Base-by-base conservation (phyloP, 2,113 vertebrate genomes). In the Colistium nudipinnis region DNA sequence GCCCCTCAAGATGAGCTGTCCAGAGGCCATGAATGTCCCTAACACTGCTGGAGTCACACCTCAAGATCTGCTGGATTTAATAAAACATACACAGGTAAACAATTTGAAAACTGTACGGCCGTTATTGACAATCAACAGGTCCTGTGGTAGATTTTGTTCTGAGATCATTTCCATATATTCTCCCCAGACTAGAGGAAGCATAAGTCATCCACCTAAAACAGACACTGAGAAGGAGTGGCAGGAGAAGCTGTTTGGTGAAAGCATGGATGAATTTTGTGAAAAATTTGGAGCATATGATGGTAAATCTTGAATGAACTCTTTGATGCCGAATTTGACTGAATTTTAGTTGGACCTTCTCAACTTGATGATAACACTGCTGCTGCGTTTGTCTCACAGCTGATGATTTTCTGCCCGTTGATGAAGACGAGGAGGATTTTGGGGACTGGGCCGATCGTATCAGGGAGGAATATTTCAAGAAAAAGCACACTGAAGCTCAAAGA, bases 381-480 rank as follows among this genome's bases (percentile, higher is more conserved):
- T 51, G 22, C 17, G 2, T 69, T 67, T 65, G 4, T 33, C 45
- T 64, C 49, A 69, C 82, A 87, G 80, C 81, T 80, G 95, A 93
- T 41, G 92, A 95, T 22, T 84, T 90, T 25, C 80, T 89, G n/a
- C 51, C 63, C 0, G 62, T 91, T 0, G 80, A 91, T 5, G 92
- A 90, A 0, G 94, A 95, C 0, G 89, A 93, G 0, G 92, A 94
- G 65, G 93, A 94, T 62, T 97, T 92, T 30, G 94, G 92, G 0
- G 89, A 90, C 70, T 96, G 96, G 96, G 91, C 93, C 0, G 93
- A 96, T 10, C 93, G 93, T 3, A 92, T 97, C 53, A 89, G 93
- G 36, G 83, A 2, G 36, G 95, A 97, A 45, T 94, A 95, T 49
- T 87, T 89, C 1, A 59, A 78, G 22, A 95, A 93, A 75, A 90